Base-by-base conservation (phyloP, 2,888 invertebrate species). In the Eupithecia dodoneata region DNA sequence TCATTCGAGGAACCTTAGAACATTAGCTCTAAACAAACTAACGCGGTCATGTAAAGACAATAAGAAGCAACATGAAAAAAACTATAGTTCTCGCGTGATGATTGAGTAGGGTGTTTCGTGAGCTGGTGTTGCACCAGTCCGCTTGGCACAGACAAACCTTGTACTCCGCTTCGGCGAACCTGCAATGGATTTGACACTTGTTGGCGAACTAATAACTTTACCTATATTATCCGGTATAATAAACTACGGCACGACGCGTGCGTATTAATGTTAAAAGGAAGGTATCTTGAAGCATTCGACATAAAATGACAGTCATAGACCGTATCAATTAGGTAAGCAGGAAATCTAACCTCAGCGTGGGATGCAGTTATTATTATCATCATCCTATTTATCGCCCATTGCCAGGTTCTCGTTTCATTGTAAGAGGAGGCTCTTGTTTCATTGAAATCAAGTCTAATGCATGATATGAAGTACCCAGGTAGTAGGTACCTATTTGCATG, bases 101-200 rank as follows among this genome's bases (percentile, higher is more conserved):
- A 42, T 76, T 67, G 76, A 79, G 63, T 79, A 77, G 9, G 82
- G 80, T 2, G 71, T 69, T 10, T 63, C 41, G 63, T 65, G 83
- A 66, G 41, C 89, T 87, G 4, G 84, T 79, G 80, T 94, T 94
- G 81, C 94, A 94, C 92, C 93, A 93, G 82, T 94, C 91, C 49
- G 93, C 90, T 86, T 90, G 89, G 82, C 94, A 94, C 41, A 94
- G 86, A 79, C 94, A 94, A 30, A 93, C 88, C 75, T 87, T 92
- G 84, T 93, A 93, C 76, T 93, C 94, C 2, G 92, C 94, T 52
- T 91, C 91, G 15, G 88, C 77, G 71, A 87, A 86, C 81, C 94
- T 94, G 90, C 80, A 90, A 92, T 75, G 75, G 78, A 72, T 30
- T 18, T 55, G 45, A 15, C 13, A 7, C 15, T 66, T 30, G 30